These are phyloP conservation scores for Gallinago solitaria DNA, from an alignment of 2,797 vertebrate genomes.

Conservation along the genomic window DNA sequence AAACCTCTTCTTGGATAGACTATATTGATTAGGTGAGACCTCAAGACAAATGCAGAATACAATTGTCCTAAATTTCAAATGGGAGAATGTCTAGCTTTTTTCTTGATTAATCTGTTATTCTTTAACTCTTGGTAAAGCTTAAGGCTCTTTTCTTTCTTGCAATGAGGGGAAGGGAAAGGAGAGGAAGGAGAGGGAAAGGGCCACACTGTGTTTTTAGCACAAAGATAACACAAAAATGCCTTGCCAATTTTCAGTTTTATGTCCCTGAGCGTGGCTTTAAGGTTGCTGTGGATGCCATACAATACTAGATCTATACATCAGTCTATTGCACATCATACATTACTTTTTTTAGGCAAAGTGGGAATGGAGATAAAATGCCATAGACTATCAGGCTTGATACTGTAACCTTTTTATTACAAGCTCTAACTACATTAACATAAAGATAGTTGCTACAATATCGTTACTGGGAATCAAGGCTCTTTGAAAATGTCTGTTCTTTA, in stretches of 20 bases:
- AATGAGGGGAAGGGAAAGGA: neutral
- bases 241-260: constrained; percentile 5
- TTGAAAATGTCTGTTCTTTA: neutral
- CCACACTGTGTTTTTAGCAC: neutral
- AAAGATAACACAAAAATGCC: neutral
- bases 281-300: constrained; percentile 42
- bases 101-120: neutral
- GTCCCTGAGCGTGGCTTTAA: constrained; percentile 22
- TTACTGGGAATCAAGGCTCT: neutral
- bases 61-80: neutral
- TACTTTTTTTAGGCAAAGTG: constrained; percentile 55
- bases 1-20: neutral
- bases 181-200: neutral
- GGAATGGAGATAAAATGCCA: constrained; percentile 58
- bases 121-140: neutral
- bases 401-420: constrained; percentile 16
- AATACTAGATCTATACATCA: constrained; percentile 34
- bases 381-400: neutral
- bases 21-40: neutral
- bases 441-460: constrained; percentile 1
- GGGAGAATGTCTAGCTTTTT: neutral
- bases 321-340: constrained; percentile 21
- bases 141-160: neutral
- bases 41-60: neutral
- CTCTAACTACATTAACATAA: constrained; percentile 8